Percentiles rank a stretch among this genome's conserved stretches.
These are phyloP conservation scores for Psittacus erithacus DNA, from an alignment of 2,113 vertebrate species.

Conservation along the genomic window DNA sequence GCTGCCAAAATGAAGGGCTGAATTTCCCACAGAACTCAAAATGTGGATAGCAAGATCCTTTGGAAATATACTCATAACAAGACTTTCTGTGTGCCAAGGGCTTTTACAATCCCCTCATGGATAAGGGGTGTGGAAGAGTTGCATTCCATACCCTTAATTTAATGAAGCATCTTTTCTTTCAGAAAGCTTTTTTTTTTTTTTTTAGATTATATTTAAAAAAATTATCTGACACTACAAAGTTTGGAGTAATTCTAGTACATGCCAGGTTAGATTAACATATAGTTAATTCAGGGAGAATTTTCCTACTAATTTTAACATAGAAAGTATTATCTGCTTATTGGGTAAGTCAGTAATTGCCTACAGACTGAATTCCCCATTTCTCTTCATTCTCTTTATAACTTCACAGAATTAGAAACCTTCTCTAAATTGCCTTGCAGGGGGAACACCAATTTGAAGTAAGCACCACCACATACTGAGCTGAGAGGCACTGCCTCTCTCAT, in stretches of 20 bases:
- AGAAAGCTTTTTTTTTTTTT: not conserved
- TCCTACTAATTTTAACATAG: not conserved
- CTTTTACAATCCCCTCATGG: not conserved
- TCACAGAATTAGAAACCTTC: not conserved
- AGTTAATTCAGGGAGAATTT: not conserved
- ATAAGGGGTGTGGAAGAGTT: not conserved
- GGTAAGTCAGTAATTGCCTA: not conserved
- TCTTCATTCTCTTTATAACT: not conserved
- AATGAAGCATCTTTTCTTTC: not conserved
- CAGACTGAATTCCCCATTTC: not conserved
- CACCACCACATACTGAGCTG: accelerated
- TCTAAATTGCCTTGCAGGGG: not conserved
- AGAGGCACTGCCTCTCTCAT: accelerated
- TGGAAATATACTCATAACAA: not conserved
- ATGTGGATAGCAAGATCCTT: not conserved
- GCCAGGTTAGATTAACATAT: not conserved
- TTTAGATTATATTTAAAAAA: not conserved
- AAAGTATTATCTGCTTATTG: not conserved
- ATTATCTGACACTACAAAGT: not conserved
- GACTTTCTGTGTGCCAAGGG: not conserved
- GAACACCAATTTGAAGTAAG: not conserved
- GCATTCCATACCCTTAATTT: not conserved
- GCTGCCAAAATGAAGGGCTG: not conserved
- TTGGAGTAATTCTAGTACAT: not conserved
- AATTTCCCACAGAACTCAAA: not conserved